phyloP scores from a whole-genome alignment of 2,797 vertebrate genomes.

The Numenius phaeopus region DNA sequence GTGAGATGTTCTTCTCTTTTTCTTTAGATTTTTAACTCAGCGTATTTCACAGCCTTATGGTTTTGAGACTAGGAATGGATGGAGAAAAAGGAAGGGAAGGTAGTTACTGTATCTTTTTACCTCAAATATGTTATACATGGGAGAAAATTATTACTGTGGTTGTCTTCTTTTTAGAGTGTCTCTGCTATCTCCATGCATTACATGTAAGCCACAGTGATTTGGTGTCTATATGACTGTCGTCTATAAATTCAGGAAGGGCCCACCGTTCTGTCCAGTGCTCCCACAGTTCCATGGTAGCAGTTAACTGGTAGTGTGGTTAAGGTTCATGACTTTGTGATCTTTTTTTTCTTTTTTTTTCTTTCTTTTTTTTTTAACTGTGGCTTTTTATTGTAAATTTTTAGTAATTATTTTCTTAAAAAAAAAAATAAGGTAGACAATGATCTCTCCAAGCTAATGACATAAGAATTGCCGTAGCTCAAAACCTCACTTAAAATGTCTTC shows the following conservation, averaged over 20 bases:
- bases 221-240: background rate
- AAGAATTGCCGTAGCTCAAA: background rate
- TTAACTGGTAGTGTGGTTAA: background rate
- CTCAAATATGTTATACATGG: background rate
- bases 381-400: background rate
- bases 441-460: background rate
- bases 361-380: background rate
- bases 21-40: too few species aligned
- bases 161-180: background rate
- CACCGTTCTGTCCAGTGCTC: background rate
- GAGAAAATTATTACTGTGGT: background rate
- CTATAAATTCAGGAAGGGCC: background rate
- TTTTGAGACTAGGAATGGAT: too few species aligned
- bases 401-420: background rate
- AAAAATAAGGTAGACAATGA: background rate
- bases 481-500: background rate
- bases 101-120: too few species aligned
- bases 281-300: background rate
- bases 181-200: fast-evolving
- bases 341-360: background rate
- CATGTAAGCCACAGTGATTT: background rate
- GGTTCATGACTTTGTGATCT: background rate
- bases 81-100: too few species aligned
- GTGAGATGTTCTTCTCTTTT: too few species aligned
- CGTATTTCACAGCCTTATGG: too few species aligned